Evolutionary conservation across 2,888 invertebrate species (phyloP), one percentile per base, ranked within the genome.

Genomic region (Drosophila quinaria): DNA sequence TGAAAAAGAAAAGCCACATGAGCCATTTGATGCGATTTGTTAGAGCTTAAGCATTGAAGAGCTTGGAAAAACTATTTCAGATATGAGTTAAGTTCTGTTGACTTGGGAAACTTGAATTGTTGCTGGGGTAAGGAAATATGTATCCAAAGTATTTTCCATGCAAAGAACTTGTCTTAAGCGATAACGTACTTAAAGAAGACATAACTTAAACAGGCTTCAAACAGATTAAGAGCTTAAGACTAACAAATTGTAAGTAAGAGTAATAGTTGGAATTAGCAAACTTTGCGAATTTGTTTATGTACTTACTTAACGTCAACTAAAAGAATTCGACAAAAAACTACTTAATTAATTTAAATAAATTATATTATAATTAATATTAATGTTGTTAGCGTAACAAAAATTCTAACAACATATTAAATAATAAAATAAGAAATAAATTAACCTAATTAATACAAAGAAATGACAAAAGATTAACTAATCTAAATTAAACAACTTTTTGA

Each of bases 21-120:
- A 68, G 68, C 63, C 78, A 60, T 47, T 68, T 75, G 78, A 78
- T 58, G 74, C 78, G 78, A 75, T 75, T 78, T 78, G 78, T 78
- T 75, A 73, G 68, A 68, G 74, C 78, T 78, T 60, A 78, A 60
- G 67, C 15, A 49, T 29, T 35, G 50, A 33, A 60, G 68, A 56
- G 58, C 50, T 55, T 63, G 42, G 22, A 52, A 63, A 60, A 49
- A 60, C 74, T 58, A 58, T 74, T 74, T 29, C 50, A 39, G 42
- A 61, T 62, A 62, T 67, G 31, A 46, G 42, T 42, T 17, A 19
- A 56, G 47, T 59, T 44, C 13, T 39, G 25, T 47, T 41, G 41
- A 41, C 47, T 56, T 35, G 50, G 19, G 3, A 39, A 49, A 50
- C 52, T 39, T 19, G 8, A 54, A 19, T 51, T 19, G 22, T 33